Evolutionary conservation across 2,797 vertebrate species (phyloP).

Genomic region (Heteromormyrus szaboi): DNA sequence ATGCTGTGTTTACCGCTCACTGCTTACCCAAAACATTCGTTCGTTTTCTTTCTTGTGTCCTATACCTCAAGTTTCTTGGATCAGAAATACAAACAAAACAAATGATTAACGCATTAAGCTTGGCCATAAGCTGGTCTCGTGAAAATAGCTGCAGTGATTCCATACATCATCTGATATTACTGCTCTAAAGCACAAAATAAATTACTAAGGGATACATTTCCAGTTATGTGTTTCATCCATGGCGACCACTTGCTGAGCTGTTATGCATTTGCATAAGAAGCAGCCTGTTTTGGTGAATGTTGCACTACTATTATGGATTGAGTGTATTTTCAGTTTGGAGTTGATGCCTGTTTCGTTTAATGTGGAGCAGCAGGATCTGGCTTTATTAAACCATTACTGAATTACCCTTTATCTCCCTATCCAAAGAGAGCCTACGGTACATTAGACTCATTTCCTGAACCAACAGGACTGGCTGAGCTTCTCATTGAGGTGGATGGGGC

Average conservation of each 20-base stretch:
- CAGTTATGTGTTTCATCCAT: not conserved
- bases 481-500: constrained; percentile 1
- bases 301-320: not conserved
- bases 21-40: not conserved
- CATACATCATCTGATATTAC: not conserved
- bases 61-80: not conserved
- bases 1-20: not conserved
- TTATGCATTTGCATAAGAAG: not conserved
- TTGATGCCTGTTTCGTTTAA: not conserved
- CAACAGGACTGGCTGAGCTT: not conserved
- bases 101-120: not conserved
- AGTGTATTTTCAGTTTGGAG: not conserved
- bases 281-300: not conserved
- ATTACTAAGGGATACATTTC: not conserved
- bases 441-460: not conserved
- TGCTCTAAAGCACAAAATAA: not conserved
- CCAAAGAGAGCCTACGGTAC: not conserved
- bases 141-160: not conserved
- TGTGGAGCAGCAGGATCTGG: not conserved
- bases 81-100: not conserved
- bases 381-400: not conserved
- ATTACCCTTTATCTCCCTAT: not conserved
- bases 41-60: not conserved
- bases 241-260: not conserved
- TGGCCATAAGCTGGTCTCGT: not conserved